Conservation (phyloP, 2,888 invertebrate species). For the Tyria jacobaeae region DNA sequence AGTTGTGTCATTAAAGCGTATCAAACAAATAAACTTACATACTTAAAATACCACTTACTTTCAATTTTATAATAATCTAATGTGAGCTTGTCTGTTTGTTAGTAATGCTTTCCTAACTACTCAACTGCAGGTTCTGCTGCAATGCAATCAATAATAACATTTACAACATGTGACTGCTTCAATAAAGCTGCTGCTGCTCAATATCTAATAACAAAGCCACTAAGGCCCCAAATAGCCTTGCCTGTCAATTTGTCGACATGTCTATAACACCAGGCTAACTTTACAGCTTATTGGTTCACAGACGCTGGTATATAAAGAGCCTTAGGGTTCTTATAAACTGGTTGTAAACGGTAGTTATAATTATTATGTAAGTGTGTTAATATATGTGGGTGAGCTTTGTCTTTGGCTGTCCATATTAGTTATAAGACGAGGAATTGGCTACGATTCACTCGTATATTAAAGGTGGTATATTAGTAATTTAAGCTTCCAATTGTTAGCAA, state of each 20-base stretch:
- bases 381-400: conserved; percentile 36
- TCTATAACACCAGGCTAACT: conserved; percentile 33
- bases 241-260: conserved; percentile 55
- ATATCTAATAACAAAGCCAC: neutral
- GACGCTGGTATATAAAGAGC: conserved; percentile 14
- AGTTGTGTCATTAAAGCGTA: no score
- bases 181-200: neutral
- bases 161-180: no score
- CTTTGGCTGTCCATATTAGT: conserved; percentile 15
- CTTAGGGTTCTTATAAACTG: conserved; percentile 19
- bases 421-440: neutral
- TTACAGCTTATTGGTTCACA: conserved; percentile 12
- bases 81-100: no score
- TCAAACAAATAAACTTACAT: no score
- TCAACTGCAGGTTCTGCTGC: no score
- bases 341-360: conserved; percentile 31
- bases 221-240: conserved; percentile 48
- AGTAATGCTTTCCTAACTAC: no score
- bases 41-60: no score
- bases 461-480: neutral
- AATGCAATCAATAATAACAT: no score
- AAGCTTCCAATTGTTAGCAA: no score
- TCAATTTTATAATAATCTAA: no score
- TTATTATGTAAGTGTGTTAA: conserved; percentile 33
- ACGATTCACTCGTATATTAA: neutral